Evolutionary conservation across 2,888 invertebrate species (phyloP), one percentile per base, ranked within the genome.

Genomic region (Pterobdella sp.): DNA sequence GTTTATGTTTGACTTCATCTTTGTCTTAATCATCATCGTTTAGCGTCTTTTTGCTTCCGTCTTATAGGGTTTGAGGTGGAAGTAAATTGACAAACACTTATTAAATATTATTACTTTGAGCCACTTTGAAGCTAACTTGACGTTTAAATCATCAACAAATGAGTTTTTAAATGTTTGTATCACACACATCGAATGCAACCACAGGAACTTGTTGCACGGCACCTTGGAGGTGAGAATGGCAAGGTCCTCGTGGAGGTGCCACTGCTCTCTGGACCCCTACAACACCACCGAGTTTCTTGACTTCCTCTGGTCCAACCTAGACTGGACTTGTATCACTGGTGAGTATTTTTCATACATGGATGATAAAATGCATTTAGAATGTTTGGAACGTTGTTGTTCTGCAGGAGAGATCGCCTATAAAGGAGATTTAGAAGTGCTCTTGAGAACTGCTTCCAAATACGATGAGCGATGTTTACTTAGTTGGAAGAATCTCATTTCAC

Each of bases 271-370:
- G 18, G 95, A 98, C 86, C 98, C 98, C 0, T 98, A 97, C 84
- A 98, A 98, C 82, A 94, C 94, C 2, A 97, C 97, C 0, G 98
- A 98, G 84, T 93, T 97, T 85, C 95, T 98, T 93, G 97, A 98
- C 84, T 87, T 96, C 76, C 92, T 93, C 0, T 98, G 97, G 96
- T 90, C 89, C 56, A 90, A 93, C 79, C 88, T 95, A 1, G 90
- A 91, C 42, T 89, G 98, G 81, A 94, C 97, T 80, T 97, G 97
- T 96, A 94, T 93, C 0, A 93, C 94, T 82, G 93, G 92, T 82
- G 29, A 35, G 66, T 70, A 7, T 42, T 42, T 22, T 42, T 42
- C 22, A n/a, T n/a, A n/a, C n/a, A n/a, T n/a, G n/a, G n/a, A n/a
- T n/a, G n/a, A n/a, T n/a, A n/a, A n/a, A n/a, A n/a, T n/a, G n/a